Percentiles rank a stretch among this genome's conserved stretches.
Conservation (phyloP, 2,113 vertebrate species). For the Salvelinus namaycush region DNA sequence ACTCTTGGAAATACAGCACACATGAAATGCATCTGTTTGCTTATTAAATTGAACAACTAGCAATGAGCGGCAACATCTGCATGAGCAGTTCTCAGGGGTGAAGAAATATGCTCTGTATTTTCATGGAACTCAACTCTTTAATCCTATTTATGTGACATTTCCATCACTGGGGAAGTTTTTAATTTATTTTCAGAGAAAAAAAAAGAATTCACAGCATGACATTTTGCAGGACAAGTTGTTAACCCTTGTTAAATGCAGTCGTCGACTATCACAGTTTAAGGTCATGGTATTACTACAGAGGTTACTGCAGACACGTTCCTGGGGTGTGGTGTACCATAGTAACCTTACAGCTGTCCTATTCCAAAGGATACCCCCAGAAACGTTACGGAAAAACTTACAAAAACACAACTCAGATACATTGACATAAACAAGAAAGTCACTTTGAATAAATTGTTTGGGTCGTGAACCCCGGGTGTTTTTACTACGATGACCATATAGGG, state of each 20-base stretch:
- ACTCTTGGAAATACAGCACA: constrained; percentile 43
- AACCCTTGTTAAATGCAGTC: no score
- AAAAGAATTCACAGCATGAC: neutral
- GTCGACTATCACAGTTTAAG: constrained; percentile 3
- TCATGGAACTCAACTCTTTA: constrained; percentile 36
- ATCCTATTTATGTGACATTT: constrained; percentile 38
- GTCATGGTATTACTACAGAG: neutral
- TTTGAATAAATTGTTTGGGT: constrained; percentile 67
- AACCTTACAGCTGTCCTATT: constrained; percentile 50
- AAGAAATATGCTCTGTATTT: constrained; percentile 27
- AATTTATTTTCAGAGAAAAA: neutral
- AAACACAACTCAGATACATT: constrained; percentile 56
- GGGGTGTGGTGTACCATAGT: constrained; percentile 9
- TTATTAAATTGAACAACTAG: constrained; percentile 34
- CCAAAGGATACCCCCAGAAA: constrained; percentile 35
- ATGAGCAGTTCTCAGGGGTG: constrained; percentile 32
- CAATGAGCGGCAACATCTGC: constrained; percentile 50
- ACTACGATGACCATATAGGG: constrained; percentile 70
- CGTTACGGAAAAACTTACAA: neutral
- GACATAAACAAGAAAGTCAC: constrained; percentile 60
- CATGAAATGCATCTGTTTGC: constrained; percentile 33
- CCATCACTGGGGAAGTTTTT: constrained; percentile 33
- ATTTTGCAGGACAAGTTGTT: no score
- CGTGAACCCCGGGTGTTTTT: constrained; percentile 66
- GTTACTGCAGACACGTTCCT: constrained; percentile 10